Percentiles rank a stretch among this genome's conserved stretches.
Conservation (phyloP, 2,888 invertebrate species). For the Prosapia bicincta region DNA sequence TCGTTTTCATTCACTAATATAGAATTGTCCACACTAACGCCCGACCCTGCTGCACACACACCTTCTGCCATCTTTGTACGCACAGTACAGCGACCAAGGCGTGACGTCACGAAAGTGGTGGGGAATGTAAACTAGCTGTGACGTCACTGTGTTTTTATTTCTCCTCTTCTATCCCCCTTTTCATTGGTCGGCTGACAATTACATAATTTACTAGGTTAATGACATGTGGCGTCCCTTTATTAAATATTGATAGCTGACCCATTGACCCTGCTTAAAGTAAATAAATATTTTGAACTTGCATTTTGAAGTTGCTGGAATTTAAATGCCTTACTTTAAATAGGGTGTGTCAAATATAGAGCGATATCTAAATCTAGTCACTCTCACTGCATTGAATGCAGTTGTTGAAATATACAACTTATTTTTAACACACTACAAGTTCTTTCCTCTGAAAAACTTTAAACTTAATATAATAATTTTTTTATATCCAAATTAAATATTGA, state of each 20-base stretch:
- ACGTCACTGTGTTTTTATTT: not conserved
- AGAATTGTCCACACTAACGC: constrained; percentile 23
- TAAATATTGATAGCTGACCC: constrained; percentile 2
- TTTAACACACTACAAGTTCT: too few species aligned
- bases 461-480: too few species aligned
- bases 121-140: not conserved
- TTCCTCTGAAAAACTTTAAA: too few species aligned
- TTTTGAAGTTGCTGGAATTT: not conserved
- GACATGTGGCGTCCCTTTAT: not conserved
- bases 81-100: constrained; percentile 23
- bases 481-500: too few species aligned
- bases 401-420: too few species aligned
- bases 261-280: constrained; percentile 1
- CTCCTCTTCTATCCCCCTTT: not conserved
- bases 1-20: constrained; percentile 24
- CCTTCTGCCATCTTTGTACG: constrained; percentile 35
- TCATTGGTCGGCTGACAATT: not conserved
- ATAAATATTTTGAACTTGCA: not conserved
- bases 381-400: too few species aligned
- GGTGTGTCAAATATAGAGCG: not conserved
- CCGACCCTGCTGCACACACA: constrained; percentile 28
- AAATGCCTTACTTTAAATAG: not conserved
- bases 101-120: constrained; percentile 11
- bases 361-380: not conserved
- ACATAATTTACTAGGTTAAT: not conserved